Conservation (phyloP, 2,113 vertebrate species). For the Heloderma charlesbogerti region DNA sequence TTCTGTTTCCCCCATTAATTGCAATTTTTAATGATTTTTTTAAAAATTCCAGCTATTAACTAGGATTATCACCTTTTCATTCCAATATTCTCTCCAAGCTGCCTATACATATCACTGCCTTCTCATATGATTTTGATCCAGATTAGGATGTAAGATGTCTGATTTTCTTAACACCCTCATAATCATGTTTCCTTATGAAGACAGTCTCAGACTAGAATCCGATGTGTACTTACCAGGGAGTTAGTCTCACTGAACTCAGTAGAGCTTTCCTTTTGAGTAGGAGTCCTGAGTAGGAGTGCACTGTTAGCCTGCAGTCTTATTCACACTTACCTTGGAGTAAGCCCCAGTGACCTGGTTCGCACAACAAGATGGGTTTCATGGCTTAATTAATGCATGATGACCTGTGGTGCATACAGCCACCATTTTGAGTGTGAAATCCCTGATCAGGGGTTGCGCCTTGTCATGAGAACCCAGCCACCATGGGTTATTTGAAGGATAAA, state of each 20-base stretch:
- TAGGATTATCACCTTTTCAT: constrained; percentile 69
- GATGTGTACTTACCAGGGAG: not conserved
- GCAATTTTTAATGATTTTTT: constrained; percentile 36
- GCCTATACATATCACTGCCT: constrained; percentile 40
- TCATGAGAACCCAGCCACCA: too few species aligned
- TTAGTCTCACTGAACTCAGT: not conserved
- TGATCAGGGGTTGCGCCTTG: too few species aligned
- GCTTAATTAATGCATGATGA: too few species aligned
- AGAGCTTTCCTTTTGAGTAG: not conserved
- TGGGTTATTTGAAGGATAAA: too few species aligned
- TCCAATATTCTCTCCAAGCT: constrained; percentile 47
- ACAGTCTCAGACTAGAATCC: not conserved
- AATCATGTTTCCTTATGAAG: constrained; percentile 52
- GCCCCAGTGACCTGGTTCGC: too few species aligned
- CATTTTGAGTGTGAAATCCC: too few species aligned
- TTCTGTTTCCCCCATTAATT: constrained; percentile 63
- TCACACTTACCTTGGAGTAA: not conserved
- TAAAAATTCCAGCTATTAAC: constrained; percentile 39
- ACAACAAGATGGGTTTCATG: too few species aligned
- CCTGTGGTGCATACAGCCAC: too few species aligned
- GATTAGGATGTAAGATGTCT: constrained; percentile 29
- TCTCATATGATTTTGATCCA: constrained; percentile 56
- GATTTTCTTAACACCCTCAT: not conserved
- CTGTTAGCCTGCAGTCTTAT: not conserved
- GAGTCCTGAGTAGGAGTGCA: too few species aligned